A percentile compares a stretch with the other conserved stretches of the same genome.
phyloP scores from a whole-genome alignment of 2,113 vertebrate species.

The Pyxicephalus adspersus region DNA sequence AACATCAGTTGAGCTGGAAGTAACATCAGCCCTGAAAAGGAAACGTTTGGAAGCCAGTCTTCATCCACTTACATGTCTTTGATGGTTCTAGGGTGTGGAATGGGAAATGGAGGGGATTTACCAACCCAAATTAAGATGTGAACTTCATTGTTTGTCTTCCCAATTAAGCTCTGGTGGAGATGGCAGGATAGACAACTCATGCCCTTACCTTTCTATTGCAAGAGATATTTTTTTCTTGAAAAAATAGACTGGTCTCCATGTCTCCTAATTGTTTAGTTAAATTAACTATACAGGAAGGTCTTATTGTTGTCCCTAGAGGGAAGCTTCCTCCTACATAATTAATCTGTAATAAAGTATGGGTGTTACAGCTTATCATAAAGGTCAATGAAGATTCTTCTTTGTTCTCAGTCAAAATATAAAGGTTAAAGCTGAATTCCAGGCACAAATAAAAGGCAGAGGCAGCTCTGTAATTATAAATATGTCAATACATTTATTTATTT shows the following conservation, averaged over 20 bases:
- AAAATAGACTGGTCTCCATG: neutral
- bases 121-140: slow-evolving; percentile 58
- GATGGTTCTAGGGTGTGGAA: slow-evolving; percentile 55
- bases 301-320: slow-evolving; percentile 53
- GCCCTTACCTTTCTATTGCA: slow-evolving; percentile 57
- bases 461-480: no score
- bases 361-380: neutral
- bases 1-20: slow-evolving; percentile 19
- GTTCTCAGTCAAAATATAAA: no score
- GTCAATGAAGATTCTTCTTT: no score
- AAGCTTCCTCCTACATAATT: slow-evolving; percentile 27
- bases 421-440: no score
- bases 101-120: slow-evolving; percentile 58
- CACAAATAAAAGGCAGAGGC: no score
- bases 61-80: slow-evolving; percentile 59
- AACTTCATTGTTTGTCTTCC: slow-evolving; percentile 63
- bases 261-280: slow-evolving; percentile 62
- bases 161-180: slow-evolving; percentile 55
- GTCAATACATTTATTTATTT: no score
- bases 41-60: slow-evolving; percentile 59
- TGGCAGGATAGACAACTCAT: slow-evolving; percentile 29
- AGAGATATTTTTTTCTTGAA: slow-evolving; percentile 36
- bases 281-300: slow-evolving; percentile 53
- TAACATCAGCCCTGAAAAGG: slow-evolving; percentile 29
- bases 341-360: slow-evolving; percentile 22